Evolutionary conservation across 2,113 vertebrate species (phyloP).

Genomic region (Actenoides hombroni): DNA sequence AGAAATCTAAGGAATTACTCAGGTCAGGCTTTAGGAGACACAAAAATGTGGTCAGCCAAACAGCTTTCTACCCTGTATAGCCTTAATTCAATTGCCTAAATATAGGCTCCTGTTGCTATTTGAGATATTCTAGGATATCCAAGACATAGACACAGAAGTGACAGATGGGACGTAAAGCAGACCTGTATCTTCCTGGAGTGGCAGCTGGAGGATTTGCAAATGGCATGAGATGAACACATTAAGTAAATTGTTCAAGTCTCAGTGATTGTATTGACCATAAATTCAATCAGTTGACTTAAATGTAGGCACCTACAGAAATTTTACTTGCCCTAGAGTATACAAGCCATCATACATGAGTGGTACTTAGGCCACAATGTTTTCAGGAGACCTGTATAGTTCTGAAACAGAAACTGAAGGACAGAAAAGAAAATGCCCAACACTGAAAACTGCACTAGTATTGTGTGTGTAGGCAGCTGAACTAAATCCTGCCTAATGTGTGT

Average conservation of each 20-base stretch:
- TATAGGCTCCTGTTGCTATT: neutral
- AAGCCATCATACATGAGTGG: neutral
- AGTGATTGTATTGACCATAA: neutral
- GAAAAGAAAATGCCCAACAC: rapidly evolving
- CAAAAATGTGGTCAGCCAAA: neutral
- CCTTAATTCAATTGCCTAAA: neutral
- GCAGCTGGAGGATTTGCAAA: neutral
- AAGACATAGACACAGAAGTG: neutral
- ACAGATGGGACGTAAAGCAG: neutral
- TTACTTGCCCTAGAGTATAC: neutral
- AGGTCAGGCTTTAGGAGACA: neutral
- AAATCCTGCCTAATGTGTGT: neutral
- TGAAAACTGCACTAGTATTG: neutral
- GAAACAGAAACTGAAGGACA: neutral
- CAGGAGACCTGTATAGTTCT: neutral
- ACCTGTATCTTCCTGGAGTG: neutral
- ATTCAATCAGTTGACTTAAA: neutral
- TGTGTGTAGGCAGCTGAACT: neutral
- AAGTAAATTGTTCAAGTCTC: neutral
- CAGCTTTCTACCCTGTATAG: neutral
- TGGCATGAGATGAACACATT: neutral
- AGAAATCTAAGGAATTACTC: neutral
- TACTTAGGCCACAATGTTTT: neutral
- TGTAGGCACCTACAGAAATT: neutral
- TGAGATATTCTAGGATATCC: neutral